Conservation (phyloP, 2,888 invertebrate species). For the Amblyteles armatorius region DNA sequence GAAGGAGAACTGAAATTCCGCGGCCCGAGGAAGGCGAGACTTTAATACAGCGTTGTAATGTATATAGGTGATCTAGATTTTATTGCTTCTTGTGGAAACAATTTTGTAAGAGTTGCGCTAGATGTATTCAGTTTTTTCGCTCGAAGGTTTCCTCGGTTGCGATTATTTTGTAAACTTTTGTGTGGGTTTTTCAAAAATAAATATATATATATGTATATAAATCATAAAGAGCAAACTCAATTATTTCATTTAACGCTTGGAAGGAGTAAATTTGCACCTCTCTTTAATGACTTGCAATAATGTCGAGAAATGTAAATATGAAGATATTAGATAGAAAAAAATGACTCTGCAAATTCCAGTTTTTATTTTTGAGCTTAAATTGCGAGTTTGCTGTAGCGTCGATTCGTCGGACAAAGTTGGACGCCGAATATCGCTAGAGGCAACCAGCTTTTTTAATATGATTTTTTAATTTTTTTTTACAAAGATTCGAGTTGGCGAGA, state of each 20-base stretch:
- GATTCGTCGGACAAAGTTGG: not conserved
- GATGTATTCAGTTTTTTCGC: not conserved
- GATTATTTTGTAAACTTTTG: no score
- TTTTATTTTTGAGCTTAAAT: not conserved
- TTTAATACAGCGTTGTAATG: not conserved
- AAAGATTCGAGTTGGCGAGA: slow-evolving; percentile 12
- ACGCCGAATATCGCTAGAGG: not conserved
- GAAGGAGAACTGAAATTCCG: slow-evolving; percentile 4
- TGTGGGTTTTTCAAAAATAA: no score
- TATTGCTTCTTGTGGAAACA: not conserved
- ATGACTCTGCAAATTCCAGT: not conserved
- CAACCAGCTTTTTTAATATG: not conserved
- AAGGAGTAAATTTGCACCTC: no score
- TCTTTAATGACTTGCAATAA: no score
- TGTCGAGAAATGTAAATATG: no score
- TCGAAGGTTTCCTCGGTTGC: not conserved
- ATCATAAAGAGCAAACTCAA: no score
- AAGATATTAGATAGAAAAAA: not conserved
- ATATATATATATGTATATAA: no score
- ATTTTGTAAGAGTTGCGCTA: not conserved
- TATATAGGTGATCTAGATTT: not conserved
- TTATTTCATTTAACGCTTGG: no score
- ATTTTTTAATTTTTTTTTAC: not conserved
- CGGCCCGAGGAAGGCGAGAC: not conserved
- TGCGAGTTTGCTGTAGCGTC: not conserved